Evolutionary conservation across 2,113 vertebrate species (phyloP), one percentile per base, ranked within the genome.

Genomic region (Lepisosteus oculatus): DNA sequence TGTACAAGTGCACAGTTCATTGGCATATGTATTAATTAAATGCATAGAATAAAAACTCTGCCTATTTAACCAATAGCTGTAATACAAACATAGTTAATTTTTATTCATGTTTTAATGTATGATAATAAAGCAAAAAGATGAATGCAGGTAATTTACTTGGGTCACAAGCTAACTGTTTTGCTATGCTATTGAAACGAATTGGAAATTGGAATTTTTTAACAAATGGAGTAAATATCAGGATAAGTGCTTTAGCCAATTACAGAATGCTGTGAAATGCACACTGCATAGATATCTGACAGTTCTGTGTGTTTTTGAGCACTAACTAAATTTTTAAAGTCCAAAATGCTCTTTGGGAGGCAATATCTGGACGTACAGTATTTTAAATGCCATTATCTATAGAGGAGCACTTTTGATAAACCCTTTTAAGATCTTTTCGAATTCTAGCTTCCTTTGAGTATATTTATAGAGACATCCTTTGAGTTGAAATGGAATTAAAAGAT

Each of bases 191-290:
- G 77, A 75, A 80, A 44, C 78, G 8, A 81, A 85, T 55, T 74
- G 51, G 80, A 82, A 84, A 89, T 85, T 80, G 77, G 80, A 85
- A 80, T 80, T 85, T 77, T 82, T 76, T 77, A 85, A 76, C 67
- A 77, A 81, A 76, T 76, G 54, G 65, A 79, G 77, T 69, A 76
- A 78, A 78, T 72, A 77, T 72, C 61, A 81, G 65, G 44, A 72
- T 70, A 67, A 80, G 75, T 85, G 78, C 71, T 84, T 65, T 76
- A 82, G 83, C 75, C 83, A 92, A 88, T 91, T 90, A 88, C 79
- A 7, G 3, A 75, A 83, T 83, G 74, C 77, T 79, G 76, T 78
- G 72, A 80, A 79, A 41, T 11, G 43, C 68, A 12, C 63, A 29
- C 55, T 54, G 29, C 51, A 65, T 45, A 11, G 14, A 69, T 55